These are phyloP conservation scores for Polyploca ridens DNA, from an alignment of 2,888 invertebrate genomes.

Conservation along the genomic window DNA sequence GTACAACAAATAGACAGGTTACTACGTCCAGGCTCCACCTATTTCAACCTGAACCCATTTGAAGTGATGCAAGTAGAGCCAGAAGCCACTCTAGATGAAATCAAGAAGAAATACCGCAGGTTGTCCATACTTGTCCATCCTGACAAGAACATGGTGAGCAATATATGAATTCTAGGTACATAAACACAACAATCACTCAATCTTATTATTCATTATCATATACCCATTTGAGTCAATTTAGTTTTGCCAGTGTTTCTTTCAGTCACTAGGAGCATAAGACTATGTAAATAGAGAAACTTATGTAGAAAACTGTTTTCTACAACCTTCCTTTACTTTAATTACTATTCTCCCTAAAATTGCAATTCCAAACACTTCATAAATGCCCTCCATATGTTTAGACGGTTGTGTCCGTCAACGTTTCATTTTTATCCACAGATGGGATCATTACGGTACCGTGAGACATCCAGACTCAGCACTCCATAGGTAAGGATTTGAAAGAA, in stretches of 20 bases:
- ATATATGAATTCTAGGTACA: conserved; percentile 12
- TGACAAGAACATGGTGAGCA: conserved; percentile 93
- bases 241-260: conserved; percentile 17
- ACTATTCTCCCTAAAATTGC: background rate
- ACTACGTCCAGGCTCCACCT: conserved; percentile 97
- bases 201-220: background rate
- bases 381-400: conserved; percentile 67
- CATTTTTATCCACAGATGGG: conserved; percentile 82
- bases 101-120: conserved; percentile 98
- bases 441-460: conserved; percentile 51
- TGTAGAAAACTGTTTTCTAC: background rate
- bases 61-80: conserved; percentile 97
- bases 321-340: background rate
- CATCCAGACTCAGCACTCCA: conserved; percentile 50
- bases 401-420: conserved; percentile 82
- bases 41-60: conserved; percentile 99
- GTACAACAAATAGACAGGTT: conserved; percentile 98
- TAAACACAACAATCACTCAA: background rate
- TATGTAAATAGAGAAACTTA: conserved; percentile 27
- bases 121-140: conserved; percentile 99
- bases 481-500: conserved; percentile 68
- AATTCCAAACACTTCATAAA: conserved; percentile 9
- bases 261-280: conserved; percentile 18
- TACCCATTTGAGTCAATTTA: conserved; percentile 13
- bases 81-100: conserved; percentile 93